Evolutionary conservation across 2,797 vertebrate genomes (phyloP).

Genomic region (Odontamblyopus rebecca): DNA sequence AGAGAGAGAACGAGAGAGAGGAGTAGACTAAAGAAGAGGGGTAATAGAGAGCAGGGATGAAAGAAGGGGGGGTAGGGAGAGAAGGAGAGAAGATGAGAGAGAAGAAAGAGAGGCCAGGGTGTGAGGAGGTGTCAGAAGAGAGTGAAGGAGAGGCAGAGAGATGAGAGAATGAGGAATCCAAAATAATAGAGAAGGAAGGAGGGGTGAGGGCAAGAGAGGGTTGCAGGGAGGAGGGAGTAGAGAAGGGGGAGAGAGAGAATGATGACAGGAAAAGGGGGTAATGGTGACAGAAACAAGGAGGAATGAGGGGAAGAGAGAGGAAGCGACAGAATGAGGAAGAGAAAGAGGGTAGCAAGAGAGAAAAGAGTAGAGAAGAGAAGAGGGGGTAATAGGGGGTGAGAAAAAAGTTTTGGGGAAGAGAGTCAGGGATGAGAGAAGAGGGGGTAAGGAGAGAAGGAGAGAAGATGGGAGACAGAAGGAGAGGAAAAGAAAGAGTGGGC

Average conservation of each 20-base stretch:
- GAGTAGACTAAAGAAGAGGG: too few species aligned
- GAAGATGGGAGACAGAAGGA: neutral
- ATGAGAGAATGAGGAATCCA: neutral
- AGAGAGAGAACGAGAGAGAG: too few species aligned
- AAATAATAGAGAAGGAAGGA: neutral
- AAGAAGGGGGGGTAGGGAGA: neutral
- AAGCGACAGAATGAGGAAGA: neutral
- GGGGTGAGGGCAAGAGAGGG: neutral
- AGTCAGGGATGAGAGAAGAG: slow-evolving; percentile 1
- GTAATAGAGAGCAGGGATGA: too few species aligned
- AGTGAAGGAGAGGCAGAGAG: neutral
- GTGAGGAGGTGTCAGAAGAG: slow-evolving; percentile 18
- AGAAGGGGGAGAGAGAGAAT: neutral
- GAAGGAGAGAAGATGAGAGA: neutral
- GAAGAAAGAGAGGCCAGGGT: neutral
- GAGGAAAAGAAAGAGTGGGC: too few species aligned
- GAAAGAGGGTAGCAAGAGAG: too few species aligned
- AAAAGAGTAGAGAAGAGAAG: too few species aligned
- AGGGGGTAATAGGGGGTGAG: neutral
- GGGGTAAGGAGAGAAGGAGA: neutral
- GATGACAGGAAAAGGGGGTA: neutral
- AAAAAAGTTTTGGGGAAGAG: neutral
- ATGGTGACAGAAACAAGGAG: neutral
- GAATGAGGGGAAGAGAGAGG: neutral
- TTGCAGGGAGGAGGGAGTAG: neutral